Evolutionary conservation across 1,140 invertebrate genomes (phyloP).

Genomic region (Calosoma granatense): DNA sequence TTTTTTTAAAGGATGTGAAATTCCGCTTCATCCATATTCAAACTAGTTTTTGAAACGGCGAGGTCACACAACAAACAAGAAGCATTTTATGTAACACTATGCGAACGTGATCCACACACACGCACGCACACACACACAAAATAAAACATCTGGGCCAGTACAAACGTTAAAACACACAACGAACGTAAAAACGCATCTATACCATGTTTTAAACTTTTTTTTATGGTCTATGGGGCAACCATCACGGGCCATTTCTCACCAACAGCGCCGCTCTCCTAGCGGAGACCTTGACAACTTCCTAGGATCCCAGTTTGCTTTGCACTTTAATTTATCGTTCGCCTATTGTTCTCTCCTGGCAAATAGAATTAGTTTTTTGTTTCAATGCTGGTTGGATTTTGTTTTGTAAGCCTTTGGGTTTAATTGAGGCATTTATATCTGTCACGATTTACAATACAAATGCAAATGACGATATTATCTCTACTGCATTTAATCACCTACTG

Average conservation of each 20-base stretch:
- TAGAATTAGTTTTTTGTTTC: not conserved
- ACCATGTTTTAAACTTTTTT: not conserved
- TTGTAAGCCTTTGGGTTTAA: not conserved
- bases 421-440: not conserved
- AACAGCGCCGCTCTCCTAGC: not conserved
- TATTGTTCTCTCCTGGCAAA: not conserved
- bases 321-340: not conserved
- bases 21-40: slow-evolving; percentile 1
- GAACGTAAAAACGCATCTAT: slow-evolving; percentile 5
- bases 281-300: not conserved
- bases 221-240: not conserved
- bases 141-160: slow-evolving; percentile 6
- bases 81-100: not conserved
- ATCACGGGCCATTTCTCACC: slow-evolving; percentile 6
- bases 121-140: not conserved
- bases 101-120: not conserved
- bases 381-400: not conserved
- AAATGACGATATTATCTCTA: no score
- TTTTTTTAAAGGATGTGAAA: no score
- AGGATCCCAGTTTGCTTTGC: not conserved
- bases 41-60: not conserved
- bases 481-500: no score
- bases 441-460: no score
- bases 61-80: not conserved
- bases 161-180: not conserved